These are phyloP conservation scores for Okapia johnstoni DNA, from an alignment of 2,113 vertebrate genomes.

Conservation along the genomic window DNA sequence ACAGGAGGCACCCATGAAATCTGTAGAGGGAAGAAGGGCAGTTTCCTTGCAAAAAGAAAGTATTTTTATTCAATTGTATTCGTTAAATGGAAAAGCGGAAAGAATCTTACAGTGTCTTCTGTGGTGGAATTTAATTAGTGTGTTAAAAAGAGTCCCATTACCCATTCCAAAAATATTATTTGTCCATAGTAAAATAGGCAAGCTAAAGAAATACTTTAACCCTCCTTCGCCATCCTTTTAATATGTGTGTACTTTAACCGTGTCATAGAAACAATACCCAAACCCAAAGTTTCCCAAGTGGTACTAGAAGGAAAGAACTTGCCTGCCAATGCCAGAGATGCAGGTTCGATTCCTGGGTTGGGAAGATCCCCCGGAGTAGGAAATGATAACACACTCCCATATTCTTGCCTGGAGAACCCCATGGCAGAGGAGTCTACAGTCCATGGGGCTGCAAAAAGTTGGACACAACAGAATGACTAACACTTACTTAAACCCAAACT, in stretches of 20 bases:
- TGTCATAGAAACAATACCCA: background rate
- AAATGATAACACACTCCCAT: background rate
- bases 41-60: constrained; percentile 39
- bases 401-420: background rate
- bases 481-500: background rate
- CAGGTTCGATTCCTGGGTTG: background rate
- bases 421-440: background rate
- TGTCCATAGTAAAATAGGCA: background rate
- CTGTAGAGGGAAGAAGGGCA: background rate
- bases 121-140: constrained; percentile 64
- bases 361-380: background rate
- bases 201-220: background rate
- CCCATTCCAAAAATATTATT: background rate
- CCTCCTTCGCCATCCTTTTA: background rate
- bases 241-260: background rate
- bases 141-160: constrained; percentile 77
- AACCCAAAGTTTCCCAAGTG: background rate
- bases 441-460: background rate
- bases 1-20: background rate
- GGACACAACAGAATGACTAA: background rate
- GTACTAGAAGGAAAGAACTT: background rate
- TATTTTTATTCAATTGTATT: constrained; percentile 71
- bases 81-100: constrained; percentile 18
- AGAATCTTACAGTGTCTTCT: constrained; percentile 41
- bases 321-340: background rate